These are phyloP conservation scores for Rhopalosiphum padi DNA, from an alignment of 1,140 invertebrate species.

Conservation along the genomic window DNA sequence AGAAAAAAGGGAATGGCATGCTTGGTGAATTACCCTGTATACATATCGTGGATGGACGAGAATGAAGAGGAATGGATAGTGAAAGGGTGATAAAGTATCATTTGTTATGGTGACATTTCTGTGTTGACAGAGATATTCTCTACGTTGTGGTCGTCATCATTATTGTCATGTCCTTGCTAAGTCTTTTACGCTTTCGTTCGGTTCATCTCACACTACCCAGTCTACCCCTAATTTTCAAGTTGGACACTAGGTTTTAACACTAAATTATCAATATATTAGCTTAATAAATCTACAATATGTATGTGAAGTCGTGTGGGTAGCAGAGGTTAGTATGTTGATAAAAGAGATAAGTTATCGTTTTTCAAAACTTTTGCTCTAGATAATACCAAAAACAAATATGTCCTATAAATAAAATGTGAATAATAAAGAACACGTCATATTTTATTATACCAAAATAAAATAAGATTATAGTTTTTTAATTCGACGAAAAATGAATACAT, in stretches of 20 bases:
- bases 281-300: background rate
- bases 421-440: no score
- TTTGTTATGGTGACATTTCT: conserved; percentile 50
- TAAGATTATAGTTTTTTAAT: background rate
- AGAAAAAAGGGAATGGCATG: no score
- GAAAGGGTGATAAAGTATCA: conserved; percentile 30
- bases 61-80: background rate
- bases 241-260: background rate
- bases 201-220: background rate
- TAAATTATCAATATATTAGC: background rate
- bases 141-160: conserved; percentile 30
- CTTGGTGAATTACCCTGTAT: background rate
- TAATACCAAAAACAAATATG: background rate
- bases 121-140: conserved; percentile 42
- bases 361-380: background rate
- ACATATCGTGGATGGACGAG: background rate
- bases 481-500: background rate
- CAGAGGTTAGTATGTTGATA: background rate
- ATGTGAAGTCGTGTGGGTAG: background rate
- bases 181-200: background rate
- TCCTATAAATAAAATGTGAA: background rate
- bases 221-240: background rate
- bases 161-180: conserved; percentile 36
- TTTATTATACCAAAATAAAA: no score
- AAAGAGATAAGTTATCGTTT: background rate